Conservation (phyloP, 2,113 vertebrate species). For the Gulo gulo region DNA sequence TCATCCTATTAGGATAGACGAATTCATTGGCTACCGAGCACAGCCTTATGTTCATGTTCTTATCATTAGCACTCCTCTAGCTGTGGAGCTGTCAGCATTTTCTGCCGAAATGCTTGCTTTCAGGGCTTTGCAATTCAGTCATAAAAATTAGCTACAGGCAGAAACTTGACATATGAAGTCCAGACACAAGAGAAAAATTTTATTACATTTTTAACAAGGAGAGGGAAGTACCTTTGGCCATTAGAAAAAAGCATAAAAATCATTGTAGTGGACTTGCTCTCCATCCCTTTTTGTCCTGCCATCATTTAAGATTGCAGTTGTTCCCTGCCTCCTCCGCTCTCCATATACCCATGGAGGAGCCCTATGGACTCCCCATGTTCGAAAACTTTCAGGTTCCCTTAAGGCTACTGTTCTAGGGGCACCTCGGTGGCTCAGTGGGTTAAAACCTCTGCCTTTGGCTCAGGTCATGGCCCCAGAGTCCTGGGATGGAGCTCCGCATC, state of each 20-base stretch:
- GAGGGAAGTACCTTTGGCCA: constrained; percentile 35
- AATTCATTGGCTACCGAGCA: constrained; percentile 47
- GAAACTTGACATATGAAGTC: constrained; percentile 62
- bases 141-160: constrained; percentile 54
- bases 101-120: constrained; percentile 61
- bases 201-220: constrained; percentile 62
- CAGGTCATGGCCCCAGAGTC: too few relatives aligned
- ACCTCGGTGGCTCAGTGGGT: too few relatives aligned
- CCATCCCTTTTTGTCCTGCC: constrained; percentile 16
- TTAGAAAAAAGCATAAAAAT: constrained; percentile 58
- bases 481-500: too few relatives aligned
- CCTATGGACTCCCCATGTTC: background rate
- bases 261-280: constrained; percentile 19
- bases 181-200: constrained; percentile 52
- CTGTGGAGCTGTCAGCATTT: constrained; percentile 63
- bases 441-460: too few relatives aligned
- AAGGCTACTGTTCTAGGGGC: background rate
- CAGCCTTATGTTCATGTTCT: constrained; percentile 1
- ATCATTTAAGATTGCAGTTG: constrained; percentile 20
- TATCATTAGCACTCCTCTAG: constrained; percentile 51
- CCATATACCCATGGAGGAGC: background rate
- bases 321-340: background rate
- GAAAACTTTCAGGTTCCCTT: constrained; percentile 35
- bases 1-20: constrained; percentile 44
- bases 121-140: constrained; percentile 30